Base-by-base conservation (phyloP, 2,797 vertebrate genomes). In the Enteromius viviparus region DNA sequence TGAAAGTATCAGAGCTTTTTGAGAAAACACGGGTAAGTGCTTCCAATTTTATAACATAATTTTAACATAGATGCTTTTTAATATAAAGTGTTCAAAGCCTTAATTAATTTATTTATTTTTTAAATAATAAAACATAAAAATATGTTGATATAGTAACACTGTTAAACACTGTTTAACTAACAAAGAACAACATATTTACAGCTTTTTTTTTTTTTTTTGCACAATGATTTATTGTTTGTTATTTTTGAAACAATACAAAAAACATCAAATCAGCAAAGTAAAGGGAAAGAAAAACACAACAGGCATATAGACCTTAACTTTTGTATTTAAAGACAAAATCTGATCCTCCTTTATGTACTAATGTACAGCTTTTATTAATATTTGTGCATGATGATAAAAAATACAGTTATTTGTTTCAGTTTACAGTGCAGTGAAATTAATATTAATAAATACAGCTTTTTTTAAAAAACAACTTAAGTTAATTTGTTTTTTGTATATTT, bases 1-100 rank as follows among this genome's bases (percentile, higher is more conserved):
- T 99, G 88, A 98, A 99, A 92, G 97, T 98, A 85, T 99, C 98
- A 0, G 98, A 99, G 90, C 94, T 99, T 85, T 98, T 99, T 92
- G 97, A 99, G 92, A 99, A 99, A 92, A 99, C 97, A 21, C 94
- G 98, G 95, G 98, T 99, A 95, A 72, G 96, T 94, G 4, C 6
- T 34, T 60, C 11, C 17, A 34, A 47, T 58, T 68, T 14, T 53
- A 49, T 81, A 34, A 55, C 26, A 82, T 10, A 1, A 45, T 19
- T 62, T 40, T 21, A 64, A 40, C 21, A 40, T 32, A 2, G n/a
- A 2, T 62, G 23, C 29, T 40, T 65, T 66, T 55, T 53, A 29
- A 23, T 34, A 34, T 53, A 4, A 7, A 14, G 29, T 34, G 10
- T 2, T 2, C 5, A 53, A 4, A 14, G 34, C 14, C 6, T 2